phyloP scores from a whole-genome alignment of 2,888 invertebrate genomes.

The Nudaria mundana region DNA sequence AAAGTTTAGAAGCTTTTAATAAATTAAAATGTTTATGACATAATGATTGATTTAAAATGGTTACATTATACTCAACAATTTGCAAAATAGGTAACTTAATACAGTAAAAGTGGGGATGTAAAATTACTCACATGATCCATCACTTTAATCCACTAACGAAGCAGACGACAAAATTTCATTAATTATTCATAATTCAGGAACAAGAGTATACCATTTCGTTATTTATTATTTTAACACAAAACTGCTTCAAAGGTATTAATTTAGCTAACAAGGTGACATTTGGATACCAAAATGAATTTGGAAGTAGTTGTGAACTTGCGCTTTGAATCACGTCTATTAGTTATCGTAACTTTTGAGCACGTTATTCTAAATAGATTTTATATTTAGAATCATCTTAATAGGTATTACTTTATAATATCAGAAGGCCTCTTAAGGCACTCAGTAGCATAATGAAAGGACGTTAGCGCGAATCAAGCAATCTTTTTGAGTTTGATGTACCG shows the following conservation, averaged over 20 bases:
- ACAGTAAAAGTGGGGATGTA: constrained; percentile 14
- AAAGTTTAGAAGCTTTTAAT: no score
- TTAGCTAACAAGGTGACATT: constrained; percentile 3
- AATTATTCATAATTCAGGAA: constrained; percentile 31
- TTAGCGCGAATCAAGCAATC: no score
- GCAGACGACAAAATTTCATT: constrained; percentile 31
- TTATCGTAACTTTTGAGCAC: no score
- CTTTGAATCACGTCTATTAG: not conserved
- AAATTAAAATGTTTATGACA: not conserved
- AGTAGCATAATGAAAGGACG: no score
- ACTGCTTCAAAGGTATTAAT: constrained; percentile 15
- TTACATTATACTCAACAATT: constrained; percentile 5
- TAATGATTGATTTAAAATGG: constrained; percentile 4
- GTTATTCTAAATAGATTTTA: no score
- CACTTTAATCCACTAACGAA: constrained; percentile 30
- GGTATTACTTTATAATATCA: no score
- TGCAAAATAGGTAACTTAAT: constrained; percentile 16
- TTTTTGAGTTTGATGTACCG: no score
- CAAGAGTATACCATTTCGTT: constrained; percentile 23
- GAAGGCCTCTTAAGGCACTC: no score
- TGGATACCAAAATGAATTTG: not conserved
- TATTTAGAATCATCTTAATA: no score
- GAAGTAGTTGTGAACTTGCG: not conserved
- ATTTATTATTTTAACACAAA: constrained; percentile 23
- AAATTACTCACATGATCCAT: constrained; percentile 29